These are phyloP conservation scores for Lacerta agilis DNA, from an alignment of 2,797 vertebrate genomes.

Conservation along the genomic window DNA sequence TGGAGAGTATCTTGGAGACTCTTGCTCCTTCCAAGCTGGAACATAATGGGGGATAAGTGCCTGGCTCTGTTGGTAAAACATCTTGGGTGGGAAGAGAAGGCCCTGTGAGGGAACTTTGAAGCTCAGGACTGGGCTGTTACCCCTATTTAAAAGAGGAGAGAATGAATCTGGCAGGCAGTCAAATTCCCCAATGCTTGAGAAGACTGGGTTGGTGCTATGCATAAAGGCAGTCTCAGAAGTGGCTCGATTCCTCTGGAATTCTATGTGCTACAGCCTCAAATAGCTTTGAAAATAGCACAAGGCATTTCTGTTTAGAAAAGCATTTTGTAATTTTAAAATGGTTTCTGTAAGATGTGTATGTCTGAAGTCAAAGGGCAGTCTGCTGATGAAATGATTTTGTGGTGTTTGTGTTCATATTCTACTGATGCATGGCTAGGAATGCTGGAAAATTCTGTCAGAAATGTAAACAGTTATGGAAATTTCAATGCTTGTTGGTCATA, in stretches of 20 bases:
- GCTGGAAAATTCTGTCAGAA: no score
- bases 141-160: no score
- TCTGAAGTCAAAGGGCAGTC: neutral
- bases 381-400: neutral
- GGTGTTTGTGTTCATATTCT: neutral
- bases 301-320: neutral
- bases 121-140: neutral
- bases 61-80: neutral
- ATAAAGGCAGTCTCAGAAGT: neutral
- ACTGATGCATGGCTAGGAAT: conserved; percentile 6
- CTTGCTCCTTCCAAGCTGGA: neutral
- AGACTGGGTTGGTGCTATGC: neutral
- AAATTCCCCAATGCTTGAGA: neutral
- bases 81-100: neutral
- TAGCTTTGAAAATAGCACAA: neutral
- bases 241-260: neutral
- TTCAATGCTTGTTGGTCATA: no score
- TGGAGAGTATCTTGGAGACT: neutral
- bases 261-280: neutral
- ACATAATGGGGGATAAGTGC: neutral
- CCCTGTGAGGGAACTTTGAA: neutral
- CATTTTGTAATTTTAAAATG: neutral
- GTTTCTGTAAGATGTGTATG: neutral
- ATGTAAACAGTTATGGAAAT: no score
- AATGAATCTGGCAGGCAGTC: neutral